phyloP scores from a whole-genome alignment of 2,888 invertebrate genomes.

The Odontocerum albicorne region DNA sequence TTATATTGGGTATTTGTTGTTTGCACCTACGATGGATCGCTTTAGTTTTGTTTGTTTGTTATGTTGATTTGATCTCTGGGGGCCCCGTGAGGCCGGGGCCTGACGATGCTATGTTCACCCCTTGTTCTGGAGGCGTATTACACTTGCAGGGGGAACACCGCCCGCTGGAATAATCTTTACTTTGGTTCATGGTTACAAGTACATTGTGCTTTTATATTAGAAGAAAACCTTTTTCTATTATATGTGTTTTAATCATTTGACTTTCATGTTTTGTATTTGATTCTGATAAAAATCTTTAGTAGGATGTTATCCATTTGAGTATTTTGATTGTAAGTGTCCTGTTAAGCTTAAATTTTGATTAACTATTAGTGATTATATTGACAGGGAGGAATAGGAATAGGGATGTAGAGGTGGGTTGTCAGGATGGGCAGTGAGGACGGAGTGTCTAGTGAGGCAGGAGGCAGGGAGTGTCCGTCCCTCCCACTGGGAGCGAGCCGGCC shows the following conservation, averaged over 20 bases:
- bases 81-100: too few relatives aligned
- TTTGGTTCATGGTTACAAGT: constrained; percentile 48
- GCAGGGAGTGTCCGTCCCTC: constrained; percentile 1
- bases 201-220: constrained; percentile 44
- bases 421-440: constrained; percentile 4
- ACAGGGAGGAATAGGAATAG: constrained; percentile 1
- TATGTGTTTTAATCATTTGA: constrained; percentile 55
- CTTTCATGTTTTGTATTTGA: constrained; percentile 61
- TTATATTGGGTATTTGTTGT: constrained; percentile 44
- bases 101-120: constrained; percentile 40
- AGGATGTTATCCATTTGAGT: constrained; percentile 58
- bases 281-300: constrained; percentile 60
- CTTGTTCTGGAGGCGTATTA: constrained; percentile 48
- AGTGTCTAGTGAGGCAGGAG: background rate
- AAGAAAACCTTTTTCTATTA: constrained; percentile 46
- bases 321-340: constrained; percentile 61
- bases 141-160: constrained; percentile 50
- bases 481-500: constrained; percentile 1
- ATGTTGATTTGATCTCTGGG: constrained; percentile 31
- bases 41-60: constrained; percentile 21
- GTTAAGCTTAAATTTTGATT: constrained; percentile 59
- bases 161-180: constrained; percentile 32
- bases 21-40: constrained; percentile 39
- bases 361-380: constrained; percentile 31
- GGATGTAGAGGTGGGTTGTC: constrained; percentile 42